Percentiles rank a stretch among this genome's conserved stretches.
Conservation (phyloP, 2,113 vertebrate genomes). For the Indicator indicator region DNA sequence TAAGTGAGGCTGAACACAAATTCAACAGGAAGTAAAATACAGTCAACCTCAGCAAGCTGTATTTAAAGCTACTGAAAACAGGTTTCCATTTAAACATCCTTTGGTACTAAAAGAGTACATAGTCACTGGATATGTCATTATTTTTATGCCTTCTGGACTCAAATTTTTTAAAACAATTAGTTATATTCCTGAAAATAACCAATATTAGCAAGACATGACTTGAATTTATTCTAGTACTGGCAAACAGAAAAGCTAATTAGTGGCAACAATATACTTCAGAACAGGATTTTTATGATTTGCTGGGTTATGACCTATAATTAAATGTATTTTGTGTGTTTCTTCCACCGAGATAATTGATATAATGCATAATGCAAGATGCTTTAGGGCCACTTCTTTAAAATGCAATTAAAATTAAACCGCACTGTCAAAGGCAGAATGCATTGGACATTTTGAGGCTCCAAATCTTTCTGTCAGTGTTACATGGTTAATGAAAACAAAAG, state of each 20-base stretch:
- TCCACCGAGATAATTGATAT: constrained; percentile 74
- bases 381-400: constrained; percentile 68
- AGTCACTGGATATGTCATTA: not conserved
- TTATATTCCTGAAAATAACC: constrained; percentile 60
- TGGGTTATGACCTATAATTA: constrained; percentile 78
- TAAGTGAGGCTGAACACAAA: not conserved
- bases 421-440: constrained; percentile 50
- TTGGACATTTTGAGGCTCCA: constrained; percentile 55
- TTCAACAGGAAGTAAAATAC: not conserved
- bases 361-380: constrained; percentile 55
- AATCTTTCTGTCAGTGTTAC: constrained; percentile 54
- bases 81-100: not conserved
- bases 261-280: constrained; percentile 74
- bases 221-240: constrained; percentile 58
- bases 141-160: constrained; percentile 15
- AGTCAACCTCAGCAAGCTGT: not conserved
- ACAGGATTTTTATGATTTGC: constrained; percentile 74
- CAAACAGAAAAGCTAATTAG: constrained; percentile 77
- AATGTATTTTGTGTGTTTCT: constrained; percentile 74
- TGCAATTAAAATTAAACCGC: constrained; percentile 70
- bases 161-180: constrained; percentile 8
- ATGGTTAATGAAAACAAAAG: not conserved
- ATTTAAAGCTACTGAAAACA: not conserved
- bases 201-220: constrained; percentile 62
- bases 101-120: constrained; percentile 12